phyloP scores from a whole-genome alignment of 2,113 vertebrate genomes.

The Mola mola region DNA sequence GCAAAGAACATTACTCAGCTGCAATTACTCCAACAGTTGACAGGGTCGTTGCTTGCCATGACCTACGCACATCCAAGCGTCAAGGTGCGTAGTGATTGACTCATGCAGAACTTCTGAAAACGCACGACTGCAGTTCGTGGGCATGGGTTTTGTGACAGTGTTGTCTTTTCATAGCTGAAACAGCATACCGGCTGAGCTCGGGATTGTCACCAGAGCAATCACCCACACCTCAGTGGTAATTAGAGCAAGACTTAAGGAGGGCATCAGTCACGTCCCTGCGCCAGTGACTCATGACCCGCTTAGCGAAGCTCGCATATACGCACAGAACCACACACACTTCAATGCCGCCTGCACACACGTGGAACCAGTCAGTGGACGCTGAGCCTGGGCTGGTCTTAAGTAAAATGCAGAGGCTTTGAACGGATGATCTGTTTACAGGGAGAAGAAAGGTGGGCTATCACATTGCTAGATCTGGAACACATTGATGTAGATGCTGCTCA shows the following conservation, averaged over 20 bases:
- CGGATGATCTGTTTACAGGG: slow-evolving; percentile 79
- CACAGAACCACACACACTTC: slow-evolving; percentile 39
- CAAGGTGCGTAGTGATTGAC: slow-evolving; percentile 72
- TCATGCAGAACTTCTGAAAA: slow-evolving; percentile 59
- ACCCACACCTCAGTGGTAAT: slow-evolving; percentile 74
- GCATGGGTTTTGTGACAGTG: slow-evolving; percentile 57
- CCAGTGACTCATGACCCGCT: slow-evolving; percentile 76
- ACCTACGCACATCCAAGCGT: slow-evolving; percentile 69
- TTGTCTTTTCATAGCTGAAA: slow-evolving; percentile 62
- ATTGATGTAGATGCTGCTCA: slow-evolving; percentile 71
- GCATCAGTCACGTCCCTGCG: slow-evolving; percentile 66
- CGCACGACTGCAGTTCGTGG: slow-evolving; percentile 67
- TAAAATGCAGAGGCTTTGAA: slow-evolving; percentile 74
- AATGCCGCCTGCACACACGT: slow-evolving; percentile 72
- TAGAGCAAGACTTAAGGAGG: slow-evolving; percentile 72
- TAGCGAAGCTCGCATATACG: slow-evolving; percentile 18
- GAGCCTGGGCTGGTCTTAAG: slow-evolving; percentile 67
- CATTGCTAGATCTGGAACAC: slow-evolving; percentile 77
- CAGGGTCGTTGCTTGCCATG: slow-evolving; percentile 61
- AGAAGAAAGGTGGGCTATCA: slow-evolving; percentile 73
- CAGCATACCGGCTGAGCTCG: slow-evolving; percentile 56
- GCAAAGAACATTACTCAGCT: slow-evolving; percentile 74
- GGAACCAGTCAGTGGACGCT: slow-evolving; percentile 77
- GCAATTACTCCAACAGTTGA: slow-evolving; percentile 71
- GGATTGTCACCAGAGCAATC: slow-evolving; percentile 70